These are phyloP conservation scores for Phrynocephalus forsythii DNA, from an alignment of 2,797 vertebrate species.

Conservation along the genomic window DNA sequence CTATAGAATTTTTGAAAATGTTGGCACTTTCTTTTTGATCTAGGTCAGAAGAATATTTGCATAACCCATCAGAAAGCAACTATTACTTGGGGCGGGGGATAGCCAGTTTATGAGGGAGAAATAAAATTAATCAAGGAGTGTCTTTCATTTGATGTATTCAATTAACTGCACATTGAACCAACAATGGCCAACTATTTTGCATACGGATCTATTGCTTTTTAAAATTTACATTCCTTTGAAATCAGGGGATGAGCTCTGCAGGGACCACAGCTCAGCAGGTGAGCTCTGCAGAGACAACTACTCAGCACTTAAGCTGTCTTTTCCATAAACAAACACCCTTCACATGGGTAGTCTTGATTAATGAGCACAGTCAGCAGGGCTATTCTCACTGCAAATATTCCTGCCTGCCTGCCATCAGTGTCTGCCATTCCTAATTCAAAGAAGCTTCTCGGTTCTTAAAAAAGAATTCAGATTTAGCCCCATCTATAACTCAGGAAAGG, in stretches of 20 bases:
- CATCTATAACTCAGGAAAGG: slow-evolving; percentile 20
- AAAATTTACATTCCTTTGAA: slow-evolving; percentile 46
- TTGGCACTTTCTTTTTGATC: neutral
- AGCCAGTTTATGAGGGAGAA: neutral
- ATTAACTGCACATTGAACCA: slow-evolving; percentile 24
- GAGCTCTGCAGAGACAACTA: neutral
- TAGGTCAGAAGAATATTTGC: slow-evolving; percentile 25
- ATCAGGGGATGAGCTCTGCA: neutral
- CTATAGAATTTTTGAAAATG: neutral
- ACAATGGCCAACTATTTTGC: slow-evolving; percentile 37
- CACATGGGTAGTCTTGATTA: neutral
- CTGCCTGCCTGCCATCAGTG: neutral
- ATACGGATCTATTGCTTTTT: slow-evolving; percentile 24
- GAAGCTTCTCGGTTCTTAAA: neutral
- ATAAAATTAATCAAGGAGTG: slow-evolving; percentile 19
- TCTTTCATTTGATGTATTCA: slow-evolving; percentile 35
- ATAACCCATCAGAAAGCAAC: slow-evolving; percentile 20
- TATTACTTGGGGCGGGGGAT: slow-evolving; percentile 4
- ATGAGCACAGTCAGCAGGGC: accelerated
- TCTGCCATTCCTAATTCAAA: neutral
- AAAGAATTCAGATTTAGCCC: neutral
- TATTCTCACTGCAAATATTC: neutral
- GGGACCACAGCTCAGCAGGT: slow-evolving; percentile 12
- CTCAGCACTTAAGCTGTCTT: slow-evolving; percentile 12
- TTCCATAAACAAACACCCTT: slow-evolving; percentile 3